Percentiles rank a stretch among this genome's conserved stretches.
phyloP scores from a whole-genome alignment of 2,113 vertebrate species.

The Epinephelus fuscoguttatus region DNA sequence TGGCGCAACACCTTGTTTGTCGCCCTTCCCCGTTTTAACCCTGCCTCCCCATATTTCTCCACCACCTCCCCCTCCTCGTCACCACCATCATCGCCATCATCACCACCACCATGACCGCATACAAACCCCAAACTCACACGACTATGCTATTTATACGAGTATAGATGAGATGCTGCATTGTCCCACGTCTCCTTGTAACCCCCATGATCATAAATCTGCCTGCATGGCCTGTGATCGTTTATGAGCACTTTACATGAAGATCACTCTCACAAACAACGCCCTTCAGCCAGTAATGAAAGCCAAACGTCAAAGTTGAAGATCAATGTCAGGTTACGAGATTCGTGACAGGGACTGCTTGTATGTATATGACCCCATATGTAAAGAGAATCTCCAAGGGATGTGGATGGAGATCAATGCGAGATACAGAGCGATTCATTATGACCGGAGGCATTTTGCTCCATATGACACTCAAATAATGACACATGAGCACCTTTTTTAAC shows the following conservation, averaged over 20 bases:
- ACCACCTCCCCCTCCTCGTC: slow-evolving; percentile 20
- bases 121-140: slow-evolving; percentile 43
- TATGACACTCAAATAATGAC: background rate
- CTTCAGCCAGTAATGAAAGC: slow-evolving; percentile 79
- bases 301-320: slow-evolving; percentile 72
- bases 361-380: slow-evolving; percentile 39
- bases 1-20: slow-evolving; percentile 1
- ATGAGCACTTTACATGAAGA: slow-evolving; percentile 81
- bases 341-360: slow-evolving; percentile 41
- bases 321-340: slow-evolving; percentile 64
- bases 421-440: slow-evolving; percentile 1
- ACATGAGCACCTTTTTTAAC: background rate
- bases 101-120: slow-evolving; percentile 27
- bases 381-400: slow-evolving; percentile 21
- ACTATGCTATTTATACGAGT: slow-evolving; percentile 44
- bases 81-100: slow-evolving; percentile 20
- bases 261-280: slow-evolving; percentile 79
- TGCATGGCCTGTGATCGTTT: slow-evolving; percentile 71
- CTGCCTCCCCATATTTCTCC: slow-evolving; percentile 22
- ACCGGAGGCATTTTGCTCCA: background rate
- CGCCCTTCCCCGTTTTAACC: slow-evolving; percentile 22
- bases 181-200: slow-evolving; percentile 73
- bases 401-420: slow-evolving; percentile 5
- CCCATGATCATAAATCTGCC: slow-evolving; percentile 74
- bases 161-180: slow-evolving; percentile 66